Conservation (phyloP, 2,888 invertebrate species). For the Tetragonisca angustula region DNA sequence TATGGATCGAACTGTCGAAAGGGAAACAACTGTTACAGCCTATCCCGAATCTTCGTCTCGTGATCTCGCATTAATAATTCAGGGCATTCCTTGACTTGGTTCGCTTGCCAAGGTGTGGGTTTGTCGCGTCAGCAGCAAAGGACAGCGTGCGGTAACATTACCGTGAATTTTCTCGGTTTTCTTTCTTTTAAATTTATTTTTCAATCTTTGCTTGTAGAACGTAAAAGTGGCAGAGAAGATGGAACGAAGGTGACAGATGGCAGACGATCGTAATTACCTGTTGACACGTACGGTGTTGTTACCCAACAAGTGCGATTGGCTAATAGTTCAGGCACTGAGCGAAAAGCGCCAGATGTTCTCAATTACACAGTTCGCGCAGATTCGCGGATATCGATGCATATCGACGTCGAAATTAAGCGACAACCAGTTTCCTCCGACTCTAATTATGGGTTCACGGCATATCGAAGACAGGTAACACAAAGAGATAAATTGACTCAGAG, state of each 20-base stretch:
- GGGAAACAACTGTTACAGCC: conserved; percentile 25
- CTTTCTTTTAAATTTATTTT: neutral
- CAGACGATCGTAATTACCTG: conserved; percentile 5
- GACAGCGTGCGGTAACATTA: neutral
- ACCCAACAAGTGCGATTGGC: neutral
- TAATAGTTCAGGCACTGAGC: neutral
- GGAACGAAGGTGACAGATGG: neutral
- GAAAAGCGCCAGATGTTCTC: conserved; percentile 10
- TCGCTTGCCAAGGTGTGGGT: neutral
- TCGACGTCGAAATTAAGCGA: conserved; percentile 32
- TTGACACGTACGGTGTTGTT: neutral
- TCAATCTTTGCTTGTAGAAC: neutral
- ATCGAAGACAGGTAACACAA: conserved; percentile 53
- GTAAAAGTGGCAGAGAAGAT: neutral
- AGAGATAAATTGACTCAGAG: conserved; percentile 51
- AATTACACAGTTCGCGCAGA: neutral
- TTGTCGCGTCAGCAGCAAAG: too few relatives aligned
- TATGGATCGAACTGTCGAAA: conserved; percentile 59
- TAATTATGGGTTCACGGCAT: conserved; percentile 53
- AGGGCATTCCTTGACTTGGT: neutral
- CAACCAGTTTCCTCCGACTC: conserved; percentile 34
- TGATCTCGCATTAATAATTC: conserved; percentile 35
- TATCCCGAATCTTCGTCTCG: conserved; percentile 34
- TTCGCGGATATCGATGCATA: conserved; percentile 20
- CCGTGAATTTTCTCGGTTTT: neutral